Percentiles rank a stretch among this genome's conserved stretches.
phyloP scores from a whole-genome alignment of 2,113 vertebrate species.

The Rhynchomys soricoides region DNA sequence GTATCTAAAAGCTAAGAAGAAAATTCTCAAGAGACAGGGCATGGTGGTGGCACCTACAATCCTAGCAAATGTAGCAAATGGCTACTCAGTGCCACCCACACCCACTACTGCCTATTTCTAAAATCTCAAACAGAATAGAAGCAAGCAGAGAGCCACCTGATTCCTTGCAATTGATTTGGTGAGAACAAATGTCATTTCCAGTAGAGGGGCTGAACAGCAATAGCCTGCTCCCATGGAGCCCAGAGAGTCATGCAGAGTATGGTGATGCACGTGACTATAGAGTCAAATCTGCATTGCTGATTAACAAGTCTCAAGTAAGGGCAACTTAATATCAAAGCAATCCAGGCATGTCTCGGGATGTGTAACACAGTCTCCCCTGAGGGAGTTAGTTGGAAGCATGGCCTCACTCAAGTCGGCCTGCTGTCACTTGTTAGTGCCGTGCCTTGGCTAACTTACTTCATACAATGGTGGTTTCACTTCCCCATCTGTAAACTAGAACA shows the following conservation, averaged over 20 bases:
- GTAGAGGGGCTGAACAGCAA: neutral
- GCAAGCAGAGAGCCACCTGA: neutral
- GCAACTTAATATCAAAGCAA: neutral
- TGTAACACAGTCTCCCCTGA: neutral
- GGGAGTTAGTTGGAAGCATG: neutral
- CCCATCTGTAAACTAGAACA: neutral
- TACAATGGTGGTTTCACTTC: neutral
- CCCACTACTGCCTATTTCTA: neutral
- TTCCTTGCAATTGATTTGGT: neutral
- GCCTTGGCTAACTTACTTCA: neutral
- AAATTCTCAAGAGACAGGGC: neutral
- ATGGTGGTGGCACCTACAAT: neutral
- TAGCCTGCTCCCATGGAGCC: neutral
- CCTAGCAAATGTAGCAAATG: neutral
- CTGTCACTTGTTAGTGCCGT: neutral
- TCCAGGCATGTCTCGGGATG: neutral
- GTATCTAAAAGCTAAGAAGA: neutral
- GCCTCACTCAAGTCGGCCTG: neutral
- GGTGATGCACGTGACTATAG: neutral
- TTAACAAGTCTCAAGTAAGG: neutral
- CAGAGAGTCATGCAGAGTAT: neutral
- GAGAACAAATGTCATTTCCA: neutral
- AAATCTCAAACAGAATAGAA: neutral
- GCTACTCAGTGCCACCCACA: neutral
- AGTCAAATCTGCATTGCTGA: neutral